These are phyloP conservation scores for Minunthozetes semirufus DNA, from an alignment of 2,888 invertebrate species.

Conservation along the genomic window DNA sequence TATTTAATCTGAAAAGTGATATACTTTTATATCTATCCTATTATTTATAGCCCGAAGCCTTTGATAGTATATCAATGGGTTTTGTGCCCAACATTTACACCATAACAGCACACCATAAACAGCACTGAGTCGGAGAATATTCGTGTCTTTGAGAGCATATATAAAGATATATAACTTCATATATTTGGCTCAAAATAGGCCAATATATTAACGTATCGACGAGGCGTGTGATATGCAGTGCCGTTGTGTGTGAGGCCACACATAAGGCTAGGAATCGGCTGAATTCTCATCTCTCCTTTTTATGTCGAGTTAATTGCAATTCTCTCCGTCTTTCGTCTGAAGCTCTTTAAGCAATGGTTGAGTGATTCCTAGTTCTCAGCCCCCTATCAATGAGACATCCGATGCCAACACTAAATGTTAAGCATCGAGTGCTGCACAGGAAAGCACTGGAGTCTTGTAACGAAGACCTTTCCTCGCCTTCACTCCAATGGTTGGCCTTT, in stretches of 20 bases:
- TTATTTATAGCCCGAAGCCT: conserved; percentile 10
- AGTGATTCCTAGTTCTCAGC: conserved; percentile 2
- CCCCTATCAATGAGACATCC: conserved; percentile 15
- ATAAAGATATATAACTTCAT: background rate
- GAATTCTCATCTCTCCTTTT: conserved; percentile 4
- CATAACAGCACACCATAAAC: too few species aligned
- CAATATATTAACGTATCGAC: conserved; percentile 17
- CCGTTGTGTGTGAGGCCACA: background rate
- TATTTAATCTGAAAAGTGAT: conserved; percentile 21
- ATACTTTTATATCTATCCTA: conserved; percentile 5
- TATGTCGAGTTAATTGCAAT: conserved; percentile 26
- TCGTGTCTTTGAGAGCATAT: background rate
- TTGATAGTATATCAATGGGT: background rate
- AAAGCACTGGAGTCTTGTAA: background rate
- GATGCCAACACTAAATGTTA: background rate
- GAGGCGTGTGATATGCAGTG: conserved; percentile 10
- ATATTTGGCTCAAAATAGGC: background rate
- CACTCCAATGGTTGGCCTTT: background rate
- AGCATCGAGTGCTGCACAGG: background rate
- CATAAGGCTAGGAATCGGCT: background rate
- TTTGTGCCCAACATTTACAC: background rate
- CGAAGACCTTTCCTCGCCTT: background rate
- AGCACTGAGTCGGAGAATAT: background rate
- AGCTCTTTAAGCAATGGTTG: conserved; percentile 5
- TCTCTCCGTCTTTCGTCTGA: background rate